Conservation (phyloP, 1,140 invertebrate species). For the Cephus cinctus region DNA sequence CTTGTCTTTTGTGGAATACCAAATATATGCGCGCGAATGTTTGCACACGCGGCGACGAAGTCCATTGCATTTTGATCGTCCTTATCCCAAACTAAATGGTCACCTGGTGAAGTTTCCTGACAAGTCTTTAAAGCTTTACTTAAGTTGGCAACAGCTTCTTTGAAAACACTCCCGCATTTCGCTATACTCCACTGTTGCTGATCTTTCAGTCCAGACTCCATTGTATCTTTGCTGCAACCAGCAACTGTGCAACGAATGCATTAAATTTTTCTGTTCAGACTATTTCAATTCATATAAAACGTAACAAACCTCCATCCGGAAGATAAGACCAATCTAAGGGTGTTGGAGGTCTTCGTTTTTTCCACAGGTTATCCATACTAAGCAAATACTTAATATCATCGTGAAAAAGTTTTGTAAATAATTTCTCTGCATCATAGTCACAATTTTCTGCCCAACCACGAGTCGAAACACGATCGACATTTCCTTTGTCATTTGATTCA, state of each 20-base stretch:
- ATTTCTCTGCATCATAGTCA: constrained; percentile 80
- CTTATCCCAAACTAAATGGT: constrained; percentile 94
- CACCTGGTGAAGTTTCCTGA: constrained; percentile 56
- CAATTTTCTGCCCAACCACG: constrained; percentile 82
- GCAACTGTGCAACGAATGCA: constrained; percentile 41
- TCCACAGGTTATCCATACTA: constrained; percentile 94
- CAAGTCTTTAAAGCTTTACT: constrained; percentile 63
- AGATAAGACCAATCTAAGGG: constrained; percentile 75
- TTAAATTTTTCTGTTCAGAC: constrained; percentile 5
- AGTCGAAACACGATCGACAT: constrained; percentile 82
- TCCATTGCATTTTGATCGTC: constrained; percentile 94
- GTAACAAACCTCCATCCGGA: constrained; percentile 58
- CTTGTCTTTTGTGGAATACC: constrained; percentile 82
- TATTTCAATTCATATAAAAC: background rate
- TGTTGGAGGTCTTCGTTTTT: constrained; percentile 74
- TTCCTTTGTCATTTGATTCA: constrained; percentile 62
- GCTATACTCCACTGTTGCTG: constrained; percentile 81
- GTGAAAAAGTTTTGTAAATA: constrained; percentile 88
- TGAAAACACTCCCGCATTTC: constrained; percentile 77
- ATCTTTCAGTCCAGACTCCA: constrained; percentile 61
- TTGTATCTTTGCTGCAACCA: constrained; percentile 51
- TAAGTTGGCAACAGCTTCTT: constrained; percentile 67
- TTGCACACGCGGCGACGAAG: constrained; percentile 94
- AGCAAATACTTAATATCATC: constrained; percentile 96
- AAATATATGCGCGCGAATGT: constrained; percentile 91